Conservation (phyloP, 2,888 invertebrate species). For the Drosophila fulvimacula region DNA sequence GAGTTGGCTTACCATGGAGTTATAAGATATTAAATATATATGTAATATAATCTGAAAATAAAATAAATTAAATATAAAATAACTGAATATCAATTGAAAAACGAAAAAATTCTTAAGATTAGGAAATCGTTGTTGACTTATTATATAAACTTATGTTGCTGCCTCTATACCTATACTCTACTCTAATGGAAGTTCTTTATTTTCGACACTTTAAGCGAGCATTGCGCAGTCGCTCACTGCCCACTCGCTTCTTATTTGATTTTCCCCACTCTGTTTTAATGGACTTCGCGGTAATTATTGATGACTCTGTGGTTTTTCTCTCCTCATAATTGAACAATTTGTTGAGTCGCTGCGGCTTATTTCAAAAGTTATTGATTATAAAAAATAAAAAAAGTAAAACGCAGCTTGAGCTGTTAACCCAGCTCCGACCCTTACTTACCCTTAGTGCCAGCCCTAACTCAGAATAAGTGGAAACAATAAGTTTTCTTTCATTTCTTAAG, state of each 20-base stretch:
- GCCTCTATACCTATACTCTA: neutral
- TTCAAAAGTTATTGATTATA: slow-evolving; percentile 74
- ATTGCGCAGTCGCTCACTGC: neutral
- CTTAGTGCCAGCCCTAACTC: neutral
- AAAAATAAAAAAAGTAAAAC: slow-evolving; percentile 19
- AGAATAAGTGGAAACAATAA: slow-evolving; percentile 45
- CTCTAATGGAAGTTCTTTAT: neutral
- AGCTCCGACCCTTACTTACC: slow-evolving; percentile 8
- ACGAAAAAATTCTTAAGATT: no score
- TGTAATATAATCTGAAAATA: no score
- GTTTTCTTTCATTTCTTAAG: slow-evolving; percentile 74
- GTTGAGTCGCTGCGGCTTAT: slow-evolving; percentile 59
- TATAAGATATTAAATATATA: neutral
- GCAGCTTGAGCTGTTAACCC: slow-evolving; percentile 46
- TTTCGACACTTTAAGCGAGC: neutral
- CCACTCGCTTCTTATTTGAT: neutral
- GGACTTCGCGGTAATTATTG: slow-evolving; percentile 67
- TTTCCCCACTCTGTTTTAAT: slow-evolving; percentile 30
- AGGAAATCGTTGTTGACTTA: no score
- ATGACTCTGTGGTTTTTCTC: slow-evolving; percentile 72
- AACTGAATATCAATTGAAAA: no score
- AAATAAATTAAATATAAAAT: no score
- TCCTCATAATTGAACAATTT: slow-evolving; percentile 71
- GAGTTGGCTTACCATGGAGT: neutral
- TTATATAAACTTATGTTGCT: neutral